These are phyloP conservation scores for Anguilla pacifica DNA, from an alignment of 2,797 vertebrate genomes.

Conservation along the genomic window DNA sequence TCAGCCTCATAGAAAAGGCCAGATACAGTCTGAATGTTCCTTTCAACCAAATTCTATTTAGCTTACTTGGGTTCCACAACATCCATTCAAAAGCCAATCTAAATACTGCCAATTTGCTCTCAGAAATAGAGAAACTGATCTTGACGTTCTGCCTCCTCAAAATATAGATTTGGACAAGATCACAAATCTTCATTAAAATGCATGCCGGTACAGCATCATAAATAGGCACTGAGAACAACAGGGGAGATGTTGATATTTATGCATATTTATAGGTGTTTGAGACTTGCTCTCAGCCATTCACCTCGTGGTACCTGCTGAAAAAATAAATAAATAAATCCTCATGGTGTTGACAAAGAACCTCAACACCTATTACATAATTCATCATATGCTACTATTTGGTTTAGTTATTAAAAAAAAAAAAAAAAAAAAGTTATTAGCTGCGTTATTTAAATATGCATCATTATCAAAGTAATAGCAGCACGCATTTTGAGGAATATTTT, in stretches of 20 bases:
- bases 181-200: background rate
- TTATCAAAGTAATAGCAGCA: background rate
- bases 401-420: too few species aligned
- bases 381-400: background rate
- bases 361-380: background rate
- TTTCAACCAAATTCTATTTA: background rate
- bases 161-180: background rate
- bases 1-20: background rate
- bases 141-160: background rate
- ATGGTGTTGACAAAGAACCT: background rate
- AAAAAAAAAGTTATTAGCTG: too few species aligned
- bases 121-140: background rate
- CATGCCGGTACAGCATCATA: background rate
- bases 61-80: background rate
- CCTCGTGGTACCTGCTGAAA: background rate
- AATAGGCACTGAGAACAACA: background rate
- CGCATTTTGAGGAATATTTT: background rate
- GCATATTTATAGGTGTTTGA: background rate
- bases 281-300: background rate
- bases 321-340: background rate
- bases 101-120: background rate
- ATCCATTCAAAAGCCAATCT: background rate
- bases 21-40: background rate
- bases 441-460: background rate
- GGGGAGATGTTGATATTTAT: background rate